A percentile compares a stretch with the other conserved stretches of the same genome.
phyloP scores from a whole-genome alignment of 2,113 vertebrate genomes.

The Coptodon rendalli region DNA sequence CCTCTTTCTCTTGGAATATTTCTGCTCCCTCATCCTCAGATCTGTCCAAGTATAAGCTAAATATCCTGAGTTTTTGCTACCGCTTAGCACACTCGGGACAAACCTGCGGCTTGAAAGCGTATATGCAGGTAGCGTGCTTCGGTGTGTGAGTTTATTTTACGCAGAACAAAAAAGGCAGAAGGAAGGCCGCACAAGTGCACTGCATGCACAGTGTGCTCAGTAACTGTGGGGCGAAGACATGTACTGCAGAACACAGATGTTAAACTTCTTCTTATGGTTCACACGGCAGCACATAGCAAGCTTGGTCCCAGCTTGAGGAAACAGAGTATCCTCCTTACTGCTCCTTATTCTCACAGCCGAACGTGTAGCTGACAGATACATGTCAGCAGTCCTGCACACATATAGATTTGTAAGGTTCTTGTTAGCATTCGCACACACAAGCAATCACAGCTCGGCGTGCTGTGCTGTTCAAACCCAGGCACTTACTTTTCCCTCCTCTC shows the following conservation, averaged over 20 bases:
- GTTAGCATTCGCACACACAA: neutral
- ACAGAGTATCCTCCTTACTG: neutral
- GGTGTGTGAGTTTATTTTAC: neutral
- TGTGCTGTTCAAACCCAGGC: neutral
- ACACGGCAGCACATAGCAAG: neutral
- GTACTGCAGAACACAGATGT: neutral
- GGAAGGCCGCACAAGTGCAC: neutral
- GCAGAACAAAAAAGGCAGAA: neutral
- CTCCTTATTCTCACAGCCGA: neutral
- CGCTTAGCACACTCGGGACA: neutral
- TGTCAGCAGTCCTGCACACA: neutral
- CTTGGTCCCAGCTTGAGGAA: neutral
- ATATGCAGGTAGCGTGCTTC: neutral
- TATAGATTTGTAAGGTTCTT: neutral
- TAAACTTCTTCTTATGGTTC: neutral
- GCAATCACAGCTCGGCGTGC: neutral
- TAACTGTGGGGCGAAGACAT: neutral
- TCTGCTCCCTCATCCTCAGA: neutral
- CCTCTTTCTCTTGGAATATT: neutral
- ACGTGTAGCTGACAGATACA: neutral
- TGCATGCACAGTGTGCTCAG: neutral
- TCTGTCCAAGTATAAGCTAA: constrained; percentile 3
- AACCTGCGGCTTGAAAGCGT: neutral
- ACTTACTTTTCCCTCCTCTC: neutral
- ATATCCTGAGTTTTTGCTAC: constrained; percentile 26